phyloP scores from a whole-genome alignment of 2,888 invertebrate genomes.

The Aphodius sticticus region DNA sequence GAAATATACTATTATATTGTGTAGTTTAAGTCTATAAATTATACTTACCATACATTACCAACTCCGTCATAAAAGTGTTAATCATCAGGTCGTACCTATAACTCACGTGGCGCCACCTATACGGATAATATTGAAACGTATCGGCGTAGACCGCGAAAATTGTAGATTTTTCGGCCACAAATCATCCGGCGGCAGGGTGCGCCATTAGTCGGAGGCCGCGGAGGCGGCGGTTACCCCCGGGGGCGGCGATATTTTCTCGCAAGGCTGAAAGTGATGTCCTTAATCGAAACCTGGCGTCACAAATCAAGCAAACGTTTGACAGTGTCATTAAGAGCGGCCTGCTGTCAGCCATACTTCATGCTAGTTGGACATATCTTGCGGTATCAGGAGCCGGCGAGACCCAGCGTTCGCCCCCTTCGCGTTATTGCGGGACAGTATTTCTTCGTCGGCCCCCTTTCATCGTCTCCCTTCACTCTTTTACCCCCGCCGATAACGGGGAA shows the following conservation, averaged over 20 bases:
- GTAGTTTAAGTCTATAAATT: too few species aligned
- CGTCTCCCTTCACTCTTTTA: not conserved
- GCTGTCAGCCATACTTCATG: constrained; percentile 59
- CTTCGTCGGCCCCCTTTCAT: constrained; percentile 16
- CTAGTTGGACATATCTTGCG: constrained; percentile 50
- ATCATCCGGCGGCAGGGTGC: constrained; percentile 36
- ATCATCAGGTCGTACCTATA: not conserved
- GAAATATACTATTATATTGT: too few species aligned
- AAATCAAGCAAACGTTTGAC: constrained; percentile 60
- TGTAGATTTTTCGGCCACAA: constrained; percentile 33
- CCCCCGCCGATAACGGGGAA: not conserved
- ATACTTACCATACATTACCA: too few species aligned
- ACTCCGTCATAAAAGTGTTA: not conserved
- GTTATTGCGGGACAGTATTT: constrained; percentile 43
- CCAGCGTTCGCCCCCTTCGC: constrained; percentile 22
- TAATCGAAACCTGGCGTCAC: constrained; percentile 61
- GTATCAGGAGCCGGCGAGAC: constrained; percentile 48
- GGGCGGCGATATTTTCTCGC: constrained; percentile 57
- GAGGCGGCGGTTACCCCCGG: constrained; percentile 26
- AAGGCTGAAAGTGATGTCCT: constrained; percentile 60
- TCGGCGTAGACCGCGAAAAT: constrained; percentile 20
- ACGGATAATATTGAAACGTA: not conserved
- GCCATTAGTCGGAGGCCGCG: constrained; percentile 42
- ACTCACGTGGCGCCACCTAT: not conserved
- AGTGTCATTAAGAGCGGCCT: constrained; percentile 61